Evolutionary conservation across 2,888 invertebrate genomes (phyloP), one percentile per base, ranked within the genome.

Genomic region (Cantharis lateralis): DNA sequence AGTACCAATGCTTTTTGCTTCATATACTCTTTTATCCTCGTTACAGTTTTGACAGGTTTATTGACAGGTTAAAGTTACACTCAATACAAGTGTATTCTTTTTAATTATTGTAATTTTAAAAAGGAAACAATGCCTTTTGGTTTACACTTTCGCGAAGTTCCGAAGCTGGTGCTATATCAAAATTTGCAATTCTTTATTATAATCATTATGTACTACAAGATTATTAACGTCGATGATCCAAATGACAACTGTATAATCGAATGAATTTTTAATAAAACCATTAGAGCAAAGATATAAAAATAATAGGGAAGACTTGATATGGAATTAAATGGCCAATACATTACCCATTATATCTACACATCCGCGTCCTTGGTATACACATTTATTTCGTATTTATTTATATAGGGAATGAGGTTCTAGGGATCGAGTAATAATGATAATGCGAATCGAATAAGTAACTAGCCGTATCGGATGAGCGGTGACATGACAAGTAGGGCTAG

Each of bases 391-490:
- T 66, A 61, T 66, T 10, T 48, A 48, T 74, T 71, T 74, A 71
- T 66, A 28, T 70, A 32, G 28, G 62, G 71, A 62, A 66, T 32
- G 48, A 68, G 68, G 64, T 66, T 66, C 66, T 63, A 72, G 76
- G 66, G 48, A 73, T 72, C 70, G 18, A 75, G 78, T 80, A 79
- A 81, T 81, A 80, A 81, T 78, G 80, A 83, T 82, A 83, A 83
- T 83, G 82, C 79, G 81, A 77, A 79, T 79, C 79, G 79, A 77
- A 79, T 77, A 77, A 78, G 81, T 83, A 83, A 83, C 83, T 82
- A 82, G 83, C 83, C 83, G 81, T 83, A 82, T 83, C 83, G 83
- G 83, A 83, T 83, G 82, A 82, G 81, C 81, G 80, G 79, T 82
- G 82, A 83, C 82, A 80, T 81, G 79, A 80, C 80, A 77, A 75